Percentiles rank a stretch among this genome's conserved stretches.
phyloP scores from a whole-genome alignment of 2,113 vertebrate genomes.

The Formicarius rufipectus region DNA sequence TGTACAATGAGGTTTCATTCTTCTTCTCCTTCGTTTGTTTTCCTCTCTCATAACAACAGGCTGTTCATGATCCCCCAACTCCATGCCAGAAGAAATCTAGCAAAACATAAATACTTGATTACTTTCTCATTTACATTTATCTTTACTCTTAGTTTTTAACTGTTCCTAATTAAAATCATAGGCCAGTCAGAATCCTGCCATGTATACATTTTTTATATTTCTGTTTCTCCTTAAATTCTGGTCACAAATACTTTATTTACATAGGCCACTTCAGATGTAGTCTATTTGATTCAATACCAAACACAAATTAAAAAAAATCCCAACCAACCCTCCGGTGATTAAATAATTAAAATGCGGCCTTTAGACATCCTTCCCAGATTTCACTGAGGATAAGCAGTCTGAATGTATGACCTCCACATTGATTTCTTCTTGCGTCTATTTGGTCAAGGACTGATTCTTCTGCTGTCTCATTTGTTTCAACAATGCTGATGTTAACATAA shows the following conservation, averaged over 20 bases:
- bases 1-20: slow-evolving; percentile 85
- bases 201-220: neutral
- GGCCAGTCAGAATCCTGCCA: neutral
- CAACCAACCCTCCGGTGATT: neutral
- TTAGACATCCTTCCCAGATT: neutral
- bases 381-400: neutral
- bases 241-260: neutral
- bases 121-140: neutral
- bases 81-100: slow-evolving; percentile 83
- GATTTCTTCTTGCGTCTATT: neutral
- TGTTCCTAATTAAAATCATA: neutral
- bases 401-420: neutral
- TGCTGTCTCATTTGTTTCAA: neutral
- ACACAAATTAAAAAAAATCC: neutral
- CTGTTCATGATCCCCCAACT: slow-evolving; percentile 80
- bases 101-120: neutral
- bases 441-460: neutral
- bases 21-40: slow-evolving; percentile 83
- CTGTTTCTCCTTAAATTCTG: neutral
- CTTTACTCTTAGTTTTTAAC: neutral
- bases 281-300: neutral
- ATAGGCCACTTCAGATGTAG: neutral
- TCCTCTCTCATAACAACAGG: slow-evolving; percentile 84
- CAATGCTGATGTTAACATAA: neutral
- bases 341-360: neutral